These are phyloP conservation scores for Lordiphosa clarofinis DNA, from an alignment of 1,140 invertebrate species.

Conservation along the genomic window DNA sequence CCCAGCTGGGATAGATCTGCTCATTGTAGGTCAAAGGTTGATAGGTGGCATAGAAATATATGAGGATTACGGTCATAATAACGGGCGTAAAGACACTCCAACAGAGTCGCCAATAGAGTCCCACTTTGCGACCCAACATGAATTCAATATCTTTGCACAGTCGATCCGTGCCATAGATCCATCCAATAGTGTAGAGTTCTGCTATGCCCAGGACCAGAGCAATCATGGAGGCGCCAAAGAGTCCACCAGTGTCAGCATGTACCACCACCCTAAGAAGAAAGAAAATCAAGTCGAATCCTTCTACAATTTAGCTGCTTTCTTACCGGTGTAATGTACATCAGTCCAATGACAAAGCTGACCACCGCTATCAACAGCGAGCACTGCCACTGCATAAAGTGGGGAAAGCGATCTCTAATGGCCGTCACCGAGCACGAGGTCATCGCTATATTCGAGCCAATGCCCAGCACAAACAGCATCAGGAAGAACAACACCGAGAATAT, in stretches of 20 bases:
- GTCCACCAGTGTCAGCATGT: conserved; percentile 88
- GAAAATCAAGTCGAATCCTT: no score
- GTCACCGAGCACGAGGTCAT: conserved; percentile 85
- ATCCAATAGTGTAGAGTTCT: conserved; percentile 84
- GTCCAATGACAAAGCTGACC: conserved; percentile 84
- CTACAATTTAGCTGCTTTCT: conserved; percentile 35
- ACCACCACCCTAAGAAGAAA: conserved; percentile 86
- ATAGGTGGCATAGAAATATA: conserved; percentile 83
- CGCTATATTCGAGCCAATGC: conserved; percentile 87
- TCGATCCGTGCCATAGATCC: conserved; percentile 86
- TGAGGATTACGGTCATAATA: conserved; percentile 84
- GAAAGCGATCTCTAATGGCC: conserved; percentile 86
- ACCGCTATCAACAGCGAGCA: conserved; percentile 82
- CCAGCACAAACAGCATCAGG: conserved; percentile 91
- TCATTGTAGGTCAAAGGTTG: conserved; percentile 81
- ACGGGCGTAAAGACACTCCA: conserved; percentile 90
- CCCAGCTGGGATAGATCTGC: conserved; percentile 80
- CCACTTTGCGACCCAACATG: conserved; percentile 86
- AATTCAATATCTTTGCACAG: conserved; percentile 84
- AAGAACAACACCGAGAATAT: conserved; percentile 95
- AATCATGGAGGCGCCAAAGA: conserved; percentile 87
- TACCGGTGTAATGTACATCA: conserved; percentile 88
- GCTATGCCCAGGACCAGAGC: conserved; percentile 85
- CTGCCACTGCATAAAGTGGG: conserved; percentile 82
- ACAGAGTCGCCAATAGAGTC: conserved; percentile 89